Conservation (phyloP, 2,888 invertebrate species). For the Oxycera nigricornis region DNA sequence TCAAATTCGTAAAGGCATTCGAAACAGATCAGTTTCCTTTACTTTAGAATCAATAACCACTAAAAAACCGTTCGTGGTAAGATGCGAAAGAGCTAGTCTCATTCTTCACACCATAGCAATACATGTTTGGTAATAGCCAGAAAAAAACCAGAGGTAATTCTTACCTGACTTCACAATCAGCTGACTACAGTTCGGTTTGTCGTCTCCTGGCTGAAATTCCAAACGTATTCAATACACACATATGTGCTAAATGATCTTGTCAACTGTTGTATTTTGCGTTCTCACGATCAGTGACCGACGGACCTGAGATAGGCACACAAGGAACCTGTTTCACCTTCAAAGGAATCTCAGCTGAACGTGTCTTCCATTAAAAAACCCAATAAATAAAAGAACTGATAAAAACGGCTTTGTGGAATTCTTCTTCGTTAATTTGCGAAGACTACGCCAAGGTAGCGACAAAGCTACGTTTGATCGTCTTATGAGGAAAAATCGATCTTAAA, state of each 20-base stretch:
- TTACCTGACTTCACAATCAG: slow-evolving; percentile 30
- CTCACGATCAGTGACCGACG: slow-evolving; percentile 36
- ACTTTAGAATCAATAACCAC: no score
- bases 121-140: neutral
- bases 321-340: slow-evolving; percentile 41
- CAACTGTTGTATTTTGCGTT: slow-evolving; percentile 28
- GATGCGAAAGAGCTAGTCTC: no score
- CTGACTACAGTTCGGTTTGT: slow-evolving; percentile 16
- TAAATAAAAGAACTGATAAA: neutral
- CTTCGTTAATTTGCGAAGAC: slow-evolving; percentile 34
- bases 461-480: neutral
- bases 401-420: slow-evolving; percentile 35
- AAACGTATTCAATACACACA: neutral
- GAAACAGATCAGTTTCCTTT: no score
- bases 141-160: neutral
- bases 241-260: slow-evolving; percentile 40
- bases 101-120: no score
- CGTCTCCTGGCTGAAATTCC: neutral
- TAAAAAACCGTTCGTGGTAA: no score
- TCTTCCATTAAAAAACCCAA: neutral
- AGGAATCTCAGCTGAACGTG: slow-evolving; percentile 9
- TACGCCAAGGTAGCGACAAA: neutral
- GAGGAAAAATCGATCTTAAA: slow-evolving; percentile 28
- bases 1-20: no score
- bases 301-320: neutral